A percentile compares a stretch with the other conserved stretches of the same genome.
Conservation (phyloP, 2,888 invertebrate species). For the Tetranychus truncatus region DNA sequence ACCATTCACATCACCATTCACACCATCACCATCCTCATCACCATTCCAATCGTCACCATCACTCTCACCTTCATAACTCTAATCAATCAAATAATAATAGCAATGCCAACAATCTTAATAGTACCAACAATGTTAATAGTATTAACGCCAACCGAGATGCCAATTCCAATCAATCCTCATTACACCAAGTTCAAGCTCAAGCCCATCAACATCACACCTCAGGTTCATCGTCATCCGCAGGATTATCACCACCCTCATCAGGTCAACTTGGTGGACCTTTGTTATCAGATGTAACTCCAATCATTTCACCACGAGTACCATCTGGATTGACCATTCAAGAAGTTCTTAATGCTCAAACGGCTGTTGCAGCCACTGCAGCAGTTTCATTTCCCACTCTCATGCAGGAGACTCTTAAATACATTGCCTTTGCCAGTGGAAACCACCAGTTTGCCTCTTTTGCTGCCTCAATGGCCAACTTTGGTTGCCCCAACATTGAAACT, state of each 20-base stretch:
- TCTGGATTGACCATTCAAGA: constrained; percentile 19
- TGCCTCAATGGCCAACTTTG: constrained; percentile 13
- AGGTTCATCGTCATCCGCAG: constrained; percentile 7
- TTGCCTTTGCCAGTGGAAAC: constrained; percentile 26
- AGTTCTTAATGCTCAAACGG: constrained; percentile 17
- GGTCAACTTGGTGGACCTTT: constrained; percentile 6
- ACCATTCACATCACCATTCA: constrained; percentile 12
- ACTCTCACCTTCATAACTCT: not conserved
- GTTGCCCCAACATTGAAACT: not conserved
- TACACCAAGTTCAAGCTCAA: not conserved
- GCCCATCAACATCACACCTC: not conserved
- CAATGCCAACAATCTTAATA: not conserved
- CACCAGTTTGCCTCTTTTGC: constrained; percentile 26
- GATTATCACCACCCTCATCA: not conserved
- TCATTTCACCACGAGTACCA: constrained; percentile 3
- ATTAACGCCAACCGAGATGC: not conserved
- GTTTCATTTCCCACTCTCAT: constrained; percentile 26
- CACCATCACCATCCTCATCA: constrained; percentile 11
- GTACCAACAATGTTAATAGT: constrained; percentile 2
- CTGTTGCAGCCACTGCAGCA: constrained; percentile 20
- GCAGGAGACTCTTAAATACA: constrained; percentile 28
- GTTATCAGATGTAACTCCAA: not conserved
- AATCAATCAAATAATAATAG: not conserved
- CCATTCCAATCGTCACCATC: not conserved
- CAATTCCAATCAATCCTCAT: no score